Base-by-base conservation (phyloP, 1,140 invertebrate genomes). In the Euglossa dilemma region DNA sequence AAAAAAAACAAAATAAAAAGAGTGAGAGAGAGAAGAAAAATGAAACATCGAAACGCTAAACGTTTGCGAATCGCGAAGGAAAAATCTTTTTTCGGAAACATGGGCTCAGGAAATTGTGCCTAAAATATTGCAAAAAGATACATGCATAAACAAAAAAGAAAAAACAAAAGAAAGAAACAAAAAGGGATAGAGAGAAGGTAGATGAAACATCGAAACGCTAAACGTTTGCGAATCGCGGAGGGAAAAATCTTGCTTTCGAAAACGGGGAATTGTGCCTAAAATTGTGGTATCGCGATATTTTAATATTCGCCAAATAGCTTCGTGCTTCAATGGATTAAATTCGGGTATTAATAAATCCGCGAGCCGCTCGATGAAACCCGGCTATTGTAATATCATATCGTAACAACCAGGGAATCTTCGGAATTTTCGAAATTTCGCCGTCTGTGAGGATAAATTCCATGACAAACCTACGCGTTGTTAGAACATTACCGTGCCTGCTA, bases 251-350 rank as follows among this genome's bases (percentile, higher is more conserved):
- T 47, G 36, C 12, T 54, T 47, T 36, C 50, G n/a, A 66, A 54
- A 77, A 45, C 14, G 20, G 28, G 2, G 16, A 80, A 80, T 72
- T 45, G 61, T 72, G 28, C 43, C 28, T 63, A n/a, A 63, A 72
- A 63, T 67, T 45, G 56, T 63, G 9, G 20, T 52, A 7, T 14
- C 67, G 18, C 67, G 69, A 80, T 73, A 80, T 73, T 80, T 80
- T 80, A 80, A 80, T 80, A 80, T 73, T 43, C 78, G 28, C 45
- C 45, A 72, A 72, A 80, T 80, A 80, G 78, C 73, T 80, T 80
- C 56, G 57, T 54, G 47, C 56, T 73, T 80, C 57, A 72, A 80
- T 54, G 78, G 69, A 80, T 80, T 80, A 80, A 73, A 80, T 52
- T 80, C 78, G 78, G 16, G 69, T 73, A 80, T 73, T 80, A 80